Evolutionary conservation across 2,113 vertebrate genomes (phyloP), one percentile per base, ranked within the genome.

Genomic region (Indri indri): DNA sequence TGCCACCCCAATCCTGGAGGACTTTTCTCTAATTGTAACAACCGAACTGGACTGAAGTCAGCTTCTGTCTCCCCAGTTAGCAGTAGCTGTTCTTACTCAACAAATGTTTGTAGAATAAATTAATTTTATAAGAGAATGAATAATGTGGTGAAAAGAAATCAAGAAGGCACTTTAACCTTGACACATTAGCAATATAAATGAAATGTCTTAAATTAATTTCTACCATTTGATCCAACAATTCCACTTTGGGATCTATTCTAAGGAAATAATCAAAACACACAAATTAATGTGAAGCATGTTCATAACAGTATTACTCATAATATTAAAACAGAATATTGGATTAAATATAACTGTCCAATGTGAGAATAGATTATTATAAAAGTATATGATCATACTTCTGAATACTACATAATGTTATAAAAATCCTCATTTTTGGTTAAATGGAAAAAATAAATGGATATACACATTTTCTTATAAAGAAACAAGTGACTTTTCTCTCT

Each of bases 141-240:
- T 88, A 73, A 81, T 57, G 37, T 70, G 7, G 27, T 89, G 3
- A 79, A 96, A 70, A 83, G 34, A 88, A 94, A 96, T 34, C 45
- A n/a, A 91, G 65, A 95, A 13, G 32, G 2, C 1, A 83, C 3
- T 37, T 70, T 66, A 34, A 23, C 10, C 4, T 4, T 87, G 40
- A 10, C 25, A 94, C 45, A 50, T 81, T 83, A 59, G 25, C 65
- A 81, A n/a, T 85, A 82, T 77, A 37, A 87, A 54, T 86, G 47
- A 74, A 88, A 90, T 40, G 11, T 54, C 40, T 95, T 90, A n/a
- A n/a, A n/a, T n/a, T n/a, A 95, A 57, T 96, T 84, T 6, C 9
- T 85, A n/a, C 4, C 6, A n/a, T 96, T 88, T 77, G 37, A 54
- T n/a, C 34, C 66, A 76, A 18, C 5, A 73, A 32, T 52, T 76